Conservation (phyloP, 1,140 invertebrate species). For the Hyphantria cunea region DNA sequence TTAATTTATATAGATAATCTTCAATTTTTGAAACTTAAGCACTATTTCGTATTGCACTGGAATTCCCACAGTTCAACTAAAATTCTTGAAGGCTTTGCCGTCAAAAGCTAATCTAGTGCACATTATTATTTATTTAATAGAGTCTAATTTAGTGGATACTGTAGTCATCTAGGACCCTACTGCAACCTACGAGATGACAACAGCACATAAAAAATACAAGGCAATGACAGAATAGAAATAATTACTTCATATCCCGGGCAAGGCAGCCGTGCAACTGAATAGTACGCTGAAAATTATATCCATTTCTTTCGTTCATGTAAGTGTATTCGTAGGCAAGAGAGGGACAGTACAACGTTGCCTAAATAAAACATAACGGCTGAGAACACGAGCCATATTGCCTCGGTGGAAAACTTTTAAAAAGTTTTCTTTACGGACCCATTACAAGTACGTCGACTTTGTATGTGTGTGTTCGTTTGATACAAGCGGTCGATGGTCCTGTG, state of each 20-base stretch:
- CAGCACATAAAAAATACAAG: constrained; percentile 74
- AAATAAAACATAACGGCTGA: constrained; percentile 81
- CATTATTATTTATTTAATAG: constrained; percentile 16
- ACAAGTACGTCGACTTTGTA: constrained; percentile 70
- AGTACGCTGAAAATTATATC: constrained; percentile 48
- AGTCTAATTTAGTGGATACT: constrained; percentile 28
- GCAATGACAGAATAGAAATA: constrained; percentile 80
- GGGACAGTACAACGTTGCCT: constrained; percentile 71
- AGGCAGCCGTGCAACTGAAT: constrained; percentile 57
- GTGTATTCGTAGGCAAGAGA: constrained; percentile 41
- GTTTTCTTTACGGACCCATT: constrained; percentile 83
- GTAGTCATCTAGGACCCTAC: constrained; percentile 28
- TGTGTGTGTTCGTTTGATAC: constrained; percentile 70
- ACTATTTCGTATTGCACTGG: too few species aligned
- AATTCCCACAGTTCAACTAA: too few species aligned
- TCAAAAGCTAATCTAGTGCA: too few species aligned
- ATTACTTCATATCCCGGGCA: constrained; percentile 80
- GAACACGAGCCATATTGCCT: constrained; percentile 82
- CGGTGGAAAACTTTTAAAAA: constrained; percentile 83
- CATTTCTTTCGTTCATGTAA: constrained; percentile 46
- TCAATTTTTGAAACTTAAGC: too few species aligned
- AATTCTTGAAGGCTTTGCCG: too few species aligned
- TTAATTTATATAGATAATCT: too few species aligned
- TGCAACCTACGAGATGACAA: constrained; percentile 58
- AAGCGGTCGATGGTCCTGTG: constrained; percentile 67